Evolutionary conservation across 1,140 invertebrate genomes (phyloP), one percentile per base, ranked within the genome.

Genomic region (Maniola jurtina): DNA sequence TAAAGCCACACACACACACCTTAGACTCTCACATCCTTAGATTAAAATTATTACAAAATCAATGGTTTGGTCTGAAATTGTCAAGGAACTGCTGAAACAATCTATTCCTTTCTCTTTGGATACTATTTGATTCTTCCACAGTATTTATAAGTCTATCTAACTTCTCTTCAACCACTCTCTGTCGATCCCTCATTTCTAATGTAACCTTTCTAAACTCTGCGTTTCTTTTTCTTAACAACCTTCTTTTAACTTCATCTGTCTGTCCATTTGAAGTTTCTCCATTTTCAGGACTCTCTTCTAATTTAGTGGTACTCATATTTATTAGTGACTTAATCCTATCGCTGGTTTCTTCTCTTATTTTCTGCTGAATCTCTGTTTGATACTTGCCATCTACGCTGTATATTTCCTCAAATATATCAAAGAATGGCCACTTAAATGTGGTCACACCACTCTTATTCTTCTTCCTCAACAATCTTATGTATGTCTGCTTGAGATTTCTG

Each of bases 131-230:
- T 70, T 90, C 86, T 75, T 90, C 81, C 10, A 90, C 86, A 64
- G 89, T 89, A 79, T 79, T 83, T 58, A 90, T 87, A 69, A 90
- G 68, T 33, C 79, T 88, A 81, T 90, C 88, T 77, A 90, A 76
- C 59, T 90, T 90, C 54, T 85, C 82, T 71, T 90, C 88, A 0
- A 90, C 84, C 42, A 77, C 67, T 59, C 72, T 79, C 61, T 90
- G 88, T 34, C 88, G 73, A 54, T 90, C 86, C 63, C 83, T 80
- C 75, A 90, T 83, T 73, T 90, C 88, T 66, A 83, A 62, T 36
- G 88, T 80, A 6, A 81, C 81, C 73, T 88, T 89, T 50, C 78
- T 78, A 61, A 90, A 88, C 47, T 89, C 85, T 15, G 83, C 78
- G 71, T 80, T 83, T 36, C 86, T 67, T 73, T 82, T 89, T 60